Base-by-base conservation (phyloP, 92 coral and sea anemone species). In the Isaurus tuberculatus region DNA sequence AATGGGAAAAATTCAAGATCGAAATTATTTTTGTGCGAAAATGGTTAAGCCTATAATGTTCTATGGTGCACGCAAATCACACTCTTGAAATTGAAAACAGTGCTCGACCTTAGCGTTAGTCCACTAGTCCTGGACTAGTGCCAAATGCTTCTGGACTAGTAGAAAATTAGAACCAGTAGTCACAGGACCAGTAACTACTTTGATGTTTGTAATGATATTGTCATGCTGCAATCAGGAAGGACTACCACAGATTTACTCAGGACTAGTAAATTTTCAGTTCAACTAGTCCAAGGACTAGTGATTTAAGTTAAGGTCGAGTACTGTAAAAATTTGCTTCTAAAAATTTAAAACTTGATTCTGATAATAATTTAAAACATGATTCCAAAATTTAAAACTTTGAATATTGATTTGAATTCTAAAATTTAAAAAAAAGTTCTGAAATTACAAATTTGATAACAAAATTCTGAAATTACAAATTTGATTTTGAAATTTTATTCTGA, bases 261-360 rank as follows among this genome's bases (percentile, higher is more conserved):
- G 79, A 83, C 86, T 83, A 83, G 86, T 83, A 83, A 83, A 70
- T 83, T 83, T 83, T 83, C 79, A 83, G 79, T 83, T 83, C 79
- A 83, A 83, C 86, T 46, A 83, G 71, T 83, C 79, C 79, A n/a
- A 83, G 86, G 86, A 83, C 79, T 53, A 83, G 86, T 40, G 70
- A 83, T 83, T 70, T 83, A 83, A 83, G 86, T 83, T 83, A 83
- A 83, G 79, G 86, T 83, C 70, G 79, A 83, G 86, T 72, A 70
- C 86, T 83, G 78, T 1, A 15, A 8, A 13, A 14, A 49, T 49
- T 49, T 49, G n/a, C 57, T 14, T 20, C 49, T 29, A 19, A 48
- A 48, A 48, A 48, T 48, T 48, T 48, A 48, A 48, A 48, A 48
- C 20, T 48, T 48, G 57, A 48, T 48, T 48, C 57, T 48, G 20